Base-by-base conservation (phyloP, 2,113 vertebrate species). In the Macquaria ambigua region DNA sequence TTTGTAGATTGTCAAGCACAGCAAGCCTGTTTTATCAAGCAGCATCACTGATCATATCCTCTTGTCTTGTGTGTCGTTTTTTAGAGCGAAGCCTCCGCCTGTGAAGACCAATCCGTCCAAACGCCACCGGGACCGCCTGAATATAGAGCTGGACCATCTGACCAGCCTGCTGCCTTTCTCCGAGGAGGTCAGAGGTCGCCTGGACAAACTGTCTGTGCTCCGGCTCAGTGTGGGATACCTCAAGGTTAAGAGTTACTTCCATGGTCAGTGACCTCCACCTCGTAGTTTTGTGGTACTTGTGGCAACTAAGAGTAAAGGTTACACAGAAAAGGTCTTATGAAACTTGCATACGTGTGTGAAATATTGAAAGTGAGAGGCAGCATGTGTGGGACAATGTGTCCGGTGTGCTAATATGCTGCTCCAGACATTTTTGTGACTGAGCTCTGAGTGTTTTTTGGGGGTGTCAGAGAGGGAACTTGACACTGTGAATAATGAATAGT, bases 171-270 rank as follows among this genome's bases (percentile, higher is more conserved):
- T 96, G 82, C 95, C 95, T 1, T 96, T 96, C 89, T 79, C 91
- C 0, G 82, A 95, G 67, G 96, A 96, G 66, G 90, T 95, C 28
- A 1, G 72, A 6, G 73, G 83, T 66, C 79, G 89, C 1, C 91
- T 96, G 3, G 95, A 96, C 43, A 96, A 96, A 5, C 90, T 96
- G 62, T 96, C 94, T 4, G 74, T 95, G 68, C 92, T 96, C 0
- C 85, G 93, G 0, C 93, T 96, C 83, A 92, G 89, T 0, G 95
- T 96, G 10, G 95, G 94, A 5, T 96, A 94, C 86, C 89, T 96
- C 58, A 96, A 93, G 79, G 86, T 89, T 20, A 96, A 96, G 85
- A 93, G 79, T 46, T 95, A 90, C 90, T 92, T 96, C 55, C 55
- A 52, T 52, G 92, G 95, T 95, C 55, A 93, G 88, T 85, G 72